Evolutionary conservation across 2,797 vertebrate species (phyloP).

Genomic region (Erethizon dorsatum): DNA sequence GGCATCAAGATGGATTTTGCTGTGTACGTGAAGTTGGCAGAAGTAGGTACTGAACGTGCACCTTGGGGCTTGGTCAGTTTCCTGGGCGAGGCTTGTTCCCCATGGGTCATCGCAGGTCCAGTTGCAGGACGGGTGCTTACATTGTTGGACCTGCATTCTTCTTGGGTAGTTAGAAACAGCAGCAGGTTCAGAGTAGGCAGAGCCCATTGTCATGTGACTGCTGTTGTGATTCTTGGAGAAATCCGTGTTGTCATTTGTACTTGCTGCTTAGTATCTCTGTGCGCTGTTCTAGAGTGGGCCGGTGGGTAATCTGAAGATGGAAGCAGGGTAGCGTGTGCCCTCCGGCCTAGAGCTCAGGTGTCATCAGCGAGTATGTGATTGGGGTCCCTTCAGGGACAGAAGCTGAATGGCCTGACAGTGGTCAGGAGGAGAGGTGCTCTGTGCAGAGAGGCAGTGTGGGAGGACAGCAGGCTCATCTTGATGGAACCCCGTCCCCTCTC

Average conservation of each 20-base stretch:
- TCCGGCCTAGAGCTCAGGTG: not conserved
- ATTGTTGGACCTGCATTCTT: not conserved
- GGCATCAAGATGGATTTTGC: not conserved
- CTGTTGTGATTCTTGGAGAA: not conserved
- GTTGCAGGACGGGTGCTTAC: not conserved
- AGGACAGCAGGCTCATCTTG: not conserved
- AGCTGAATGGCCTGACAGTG: rapidly evolving
- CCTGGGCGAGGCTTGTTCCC: not conserved
- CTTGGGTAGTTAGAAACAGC: not conserved
- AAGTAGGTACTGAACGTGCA: too few species aligned
- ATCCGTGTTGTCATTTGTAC: not conserved
- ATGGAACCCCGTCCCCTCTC: not conserved
- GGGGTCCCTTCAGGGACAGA: not conserved
- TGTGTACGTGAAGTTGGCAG: too few species aligned
- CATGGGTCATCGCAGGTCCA: not conserved
- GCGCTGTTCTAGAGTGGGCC: not conserved
- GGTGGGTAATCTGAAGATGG: not conserved
- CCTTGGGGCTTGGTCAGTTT: not conserved
- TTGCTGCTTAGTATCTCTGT: not conserved
- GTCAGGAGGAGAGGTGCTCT: not conserved
- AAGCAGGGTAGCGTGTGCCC: not conserved
- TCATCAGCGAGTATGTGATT: not conserved
- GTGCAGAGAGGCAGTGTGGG: rapidly evolving
- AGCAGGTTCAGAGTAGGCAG: not conserved
- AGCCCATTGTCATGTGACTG: not conserved